Evolutionary conservation across 2,888 invertebrate genomes (phyloP).

Genomic region (Nemapogon koenigi): DNA sequence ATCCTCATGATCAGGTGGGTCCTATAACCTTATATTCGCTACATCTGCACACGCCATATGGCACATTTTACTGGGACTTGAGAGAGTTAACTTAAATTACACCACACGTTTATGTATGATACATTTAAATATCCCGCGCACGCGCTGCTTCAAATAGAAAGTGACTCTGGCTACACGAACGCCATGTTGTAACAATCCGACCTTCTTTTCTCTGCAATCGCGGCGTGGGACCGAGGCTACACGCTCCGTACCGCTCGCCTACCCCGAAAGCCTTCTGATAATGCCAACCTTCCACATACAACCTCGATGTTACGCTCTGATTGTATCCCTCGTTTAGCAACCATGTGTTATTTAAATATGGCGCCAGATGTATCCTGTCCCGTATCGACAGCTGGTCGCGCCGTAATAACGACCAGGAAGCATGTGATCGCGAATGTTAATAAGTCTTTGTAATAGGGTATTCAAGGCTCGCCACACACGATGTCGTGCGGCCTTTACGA

Average conservation of each 20-base stretch:
- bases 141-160: constrained; percentile 53
- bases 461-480: constrained; percentile 52
- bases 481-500: constrained; percentile 42
- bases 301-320: constrained; percentile 52
- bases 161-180: constrained; percentile 44
- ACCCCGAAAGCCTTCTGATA: constrained; percentile 28
- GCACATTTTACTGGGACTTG: constrained; percentile 41
- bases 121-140: constrained; percentile 61
- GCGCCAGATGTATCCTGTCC: too few relatives aligned
- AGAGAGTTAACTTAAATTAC: too few relatives aligned
- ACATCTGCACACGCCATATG: too few relatives aligned
- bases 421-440: constrained; percentile 48
- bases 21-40: too few relatives aligned
- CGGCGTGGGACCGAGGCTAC: constrained; percentile 25
- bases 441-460: constrained; percentile 54
- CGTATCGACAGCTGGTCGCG: too few relatives aligned
- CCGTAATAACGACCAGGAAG: too few relatives aligned
- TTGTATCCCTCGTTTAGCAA: too few relatives aligned
- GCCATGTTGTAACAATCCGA: constrained; percentile 54
- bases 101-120: constrained; percentile 53
- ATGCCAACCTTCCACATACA: constrained; percentile 33
- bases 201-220: constrained; percentile 43
- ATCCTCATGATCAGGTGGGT: constrained; percentile 80
- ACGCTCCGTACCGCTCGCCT: constrained; percentile 29
- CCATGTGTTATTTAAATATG: too few relatives aligned